Evolutionary conservation across 2,113 vertebrate genomes (phyloP).

Genomic region (Atherinomorus stipes): DNA sequence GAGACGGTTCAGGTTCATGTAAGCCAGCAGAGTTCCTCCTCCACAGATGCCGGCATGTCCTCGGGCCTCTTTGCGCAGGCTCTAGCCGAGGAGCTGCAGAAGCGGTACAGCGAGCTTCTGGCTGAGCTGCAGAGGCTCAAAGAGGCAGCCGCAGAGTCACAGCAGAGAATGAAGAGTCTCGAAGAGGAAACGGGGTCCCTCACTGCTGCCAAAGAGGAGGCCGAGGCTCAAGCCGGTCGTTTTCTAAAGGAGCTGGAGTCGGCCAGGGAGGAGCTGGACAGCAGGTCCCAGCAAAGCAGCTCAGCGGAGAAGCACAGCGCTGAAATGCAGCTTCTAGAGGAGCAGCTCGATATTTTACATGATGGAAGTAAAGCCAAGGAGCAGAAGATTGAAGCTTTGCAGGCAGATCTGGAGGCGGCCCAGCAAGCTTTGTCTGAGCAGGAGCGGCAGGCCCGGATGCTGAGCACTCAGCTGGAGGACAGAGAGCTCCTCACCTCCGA

Average conservation of each 20-base stretch:
- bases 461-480: slow-evolving; percentile 84
- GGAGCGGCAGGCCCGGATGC: slow-evolving; percentile 75
- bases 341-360: slow-evolving; percentile 87
- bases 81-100: slow-evolving; percentile 82
- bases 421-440: slow-evolving; percentile 83
- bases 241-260: slow-evolving; percentile 79
- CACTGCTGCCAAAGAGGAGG: slow-evolving; percentile 80
- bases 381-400: slow-evolving; percentile 86
- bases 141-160: slow-evolving; percentile 79
- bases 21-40: slow-evolving; percentile 58
- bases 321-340: slow-evolving; percentile 82
- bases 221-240: slow-evolving; percentile 63
- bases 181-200: slow-evolving; percentile 68
- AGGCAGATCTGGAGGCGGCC: slow-evolving; percentile 84
- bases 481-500: slow-evolving; percentile 78
- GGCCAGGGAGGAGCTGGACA: slow-evolving; percentile 73
- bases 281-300: slow-evolving; percentile 77
- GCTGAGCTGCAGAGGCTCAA: slow-evolving; percentile 84
- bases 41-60: slow-evolving; percentile 11
- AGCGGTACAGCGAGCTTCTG: slow-evolving; percentile 79
- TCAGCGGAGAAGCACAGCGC: slow-evolving; percentile 74
- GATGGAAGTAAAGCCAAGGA: slow-evolving; percentile 86
- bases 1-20: slow-evolving; percentile 76
- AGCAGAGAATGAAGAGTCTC: slow-evolving; percentile 76
- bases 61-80: slow-evolving; percentile 76